Conservation (phyloP, 1,140 invertebrate species). For the Trinorchestia longiramus region DNA sequence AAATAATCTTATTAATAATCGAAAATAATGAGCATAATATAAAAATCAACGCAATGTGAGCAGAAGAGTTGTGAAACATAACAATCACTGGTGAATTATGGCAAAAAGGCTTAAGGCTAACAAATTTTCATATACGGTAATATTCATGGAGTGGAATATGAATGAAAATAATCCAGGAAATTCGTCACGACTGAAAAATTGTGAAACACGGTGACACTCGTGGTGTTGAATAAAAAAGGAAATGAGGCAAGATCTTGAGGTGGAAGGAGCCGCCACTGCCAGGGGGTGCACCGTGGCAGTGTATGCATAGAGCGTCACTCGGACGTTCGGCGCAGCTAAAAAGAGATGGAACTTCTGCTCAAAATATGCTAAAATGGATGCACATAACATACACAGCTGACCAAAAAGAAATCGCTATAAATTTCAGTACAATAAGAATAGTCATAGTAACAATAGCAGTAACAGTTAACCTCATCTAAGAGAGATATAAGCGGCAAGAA, state of each 20-base stretch:
- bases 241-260: neutral
- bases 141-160: too few relatives aligned
- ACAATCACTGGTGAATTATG: too few relatives aligned
- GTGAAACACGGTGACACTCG: too few relatives aligned
- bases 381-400: slow-evolving; percentile 29
- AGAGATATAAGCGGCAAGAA: slow-evolving; percentile 4
- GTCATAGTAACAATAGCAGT: slow-evolving; percentile 35
- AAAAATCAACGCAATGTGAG: too few relatives aligned
- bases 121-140: too few relatives aligned
- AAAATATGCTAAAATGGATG: neutral
- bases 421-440: slow-evolving; percentile 35
- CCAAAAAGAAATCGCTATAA: slow-evolving; percentile 25
- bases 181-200: too few relatives aligned
- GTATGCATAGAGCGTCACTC: neutral
- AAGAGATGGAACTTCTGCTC: neutral
- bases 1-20: too few relatives aligned
- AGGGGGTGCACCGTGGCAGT: neutral
- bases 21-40: too few relatives aligned
- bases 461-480: slow-evolving; percentile 25
- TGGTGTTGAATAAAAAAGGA: neutral
- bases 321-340: neutral
- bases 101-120: too few relatives aligned
- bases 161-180: too few relatives aligned
- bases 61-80: too few relatives aligned
- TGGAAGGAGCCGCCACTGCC: neutral